Conservation (phyloP, 2,888 invertebrate genomes). For the Coleophora deauratella region DNA sequence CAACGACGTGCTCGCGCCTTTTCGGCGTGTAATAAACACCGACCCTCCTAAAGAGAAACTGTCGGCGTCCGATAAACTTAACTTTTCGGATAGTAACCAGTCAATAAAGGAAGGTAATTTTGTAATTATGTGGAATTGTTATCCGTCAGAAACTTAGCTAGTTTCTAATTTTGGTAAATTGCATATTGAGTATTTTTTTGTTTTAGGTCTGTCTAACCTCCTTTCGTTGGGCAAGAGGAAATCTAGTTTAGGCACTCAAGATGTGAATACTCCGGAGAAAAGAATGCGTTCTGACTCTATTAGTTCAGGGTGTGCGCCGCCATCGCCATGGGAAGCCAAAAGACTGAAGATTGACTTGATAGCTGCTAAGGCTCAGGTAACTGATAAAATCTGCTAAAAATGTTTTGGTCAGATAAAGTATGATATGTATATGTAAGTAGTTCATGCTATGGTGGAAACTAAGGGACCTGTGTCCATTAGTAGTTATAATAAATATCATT, state of each 20-base stretch:
- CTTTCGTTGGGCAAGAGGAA: conserved; percentile 55
- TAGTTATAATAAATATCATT: too few relatives aligned
- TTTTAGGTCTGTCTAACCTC: conserved; percentile 45
- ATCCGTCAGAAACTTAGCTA: too few relatives aligned
- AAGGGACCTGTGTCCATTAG: too few relatives aligned
- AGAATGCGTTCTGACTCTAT: conserved; percentile 48
- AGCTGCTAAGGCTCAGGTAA: conserved; percentile 74
- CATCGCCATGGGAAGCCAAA: conserved; percentile 80
- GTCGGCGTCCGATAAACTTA: conserved; percentile 55
- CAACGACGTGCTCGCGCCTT: conserved; percentile 62
- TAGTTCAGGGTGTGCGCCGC: conserved; percentile 30
- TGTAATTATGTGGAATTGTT: not conserved
- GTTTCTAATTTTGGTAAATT: not conserved
- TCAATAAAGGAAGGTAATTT: conserved; percentile 55
- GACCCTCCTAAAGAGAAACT: conserved; percentile 64
- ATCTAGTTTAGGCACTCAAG: conserved; percentile 37
- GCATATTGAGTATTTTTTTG: not conserved
- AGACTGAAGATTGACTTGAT: conserved; percentile 78
- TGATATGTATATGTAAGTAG: too few relatives aligned
- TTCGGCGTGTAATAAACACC: conserved; percentile 61
- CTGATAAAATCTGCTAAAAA: not conserved
- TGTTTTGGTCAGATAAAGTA: too few relatives aligned
- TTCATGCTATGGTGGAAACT: too few relatives aligned
- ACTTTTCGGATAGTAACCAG: conserved; percentile 63
- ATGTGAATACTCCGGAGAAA: conserved; percentile 48